Evolutionary conservation across 1,140 invertebrate genomes (phyloP).

Genomic region (Lasaia peninsularis): DNA sequence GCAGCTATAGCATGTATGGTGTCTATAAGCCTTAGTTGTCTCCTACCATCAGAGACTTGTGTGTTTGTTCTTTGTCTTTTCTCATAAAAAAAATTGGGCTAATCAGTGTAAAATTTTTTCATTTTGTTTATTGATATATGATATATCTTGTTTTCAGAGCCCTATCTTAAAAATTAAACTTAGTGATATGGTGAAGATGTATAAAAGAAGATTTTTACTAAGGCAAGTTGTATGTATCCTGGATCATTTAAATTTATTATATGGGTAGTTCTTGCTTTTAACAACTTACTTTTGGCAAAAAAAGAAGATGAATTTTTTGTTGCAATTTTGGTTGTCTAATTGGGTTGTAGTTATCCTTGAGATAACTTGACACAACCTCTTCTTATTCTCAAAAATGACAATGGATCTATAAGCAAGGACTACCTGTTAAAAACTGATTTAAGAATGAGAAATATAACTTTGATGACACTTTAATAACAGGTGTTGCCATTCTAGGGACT

Average conservation of each 20-base stretch:
- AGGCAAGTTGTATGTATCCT: conserved; percentile 87
- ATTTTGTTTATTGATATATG: too few relatives aligned
- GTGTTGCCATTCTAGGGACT: conserved; percentile 81
- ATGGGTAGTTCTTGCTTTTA: conserved; percentile 17
- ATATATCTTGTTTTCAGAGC: conserved; percentile 81
- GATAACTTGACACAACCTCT: too few relatives aligned
- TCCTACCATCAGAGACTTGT: too few relatives aligned
- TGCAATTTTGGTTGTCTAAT: too few relatives aligned
- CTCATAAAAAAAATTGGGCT: too few relatives aligned
- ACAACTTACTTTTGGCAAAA: too few relatives aligned
- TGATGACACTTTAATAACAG: not conserved
- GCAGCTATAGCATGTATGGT: too few relatives aligned
- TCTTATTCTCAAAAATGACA: too few relatives aligned
- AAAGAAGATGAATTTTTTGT: too few relatives aligned
- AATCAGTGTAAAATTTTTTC: conserved; percentile 15
- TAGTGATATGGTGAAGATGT: conserved; percentile 83
- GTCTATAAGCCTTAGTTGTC: too few relatives aligned
- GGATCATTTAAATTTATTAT: conserved; percentile 42
- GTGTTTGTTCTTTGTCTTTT: too few relatives aligned
- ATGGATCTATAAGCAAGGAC: not conserved
- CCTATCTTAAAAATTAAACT: conserved; percentile 89
- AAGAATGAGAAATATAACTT: not conserved
- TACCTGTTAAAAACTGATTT: not conserved
- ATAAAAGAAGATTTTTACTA: conserved; percentile 89
- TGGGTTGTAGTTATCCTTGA: too few relatives aligned